Percentiles rank a stretch among this genome's conserved stretches.
Conservation (phyloP, 1,140 invertebrate genomes). For the Drosophila obscura region DNA sequence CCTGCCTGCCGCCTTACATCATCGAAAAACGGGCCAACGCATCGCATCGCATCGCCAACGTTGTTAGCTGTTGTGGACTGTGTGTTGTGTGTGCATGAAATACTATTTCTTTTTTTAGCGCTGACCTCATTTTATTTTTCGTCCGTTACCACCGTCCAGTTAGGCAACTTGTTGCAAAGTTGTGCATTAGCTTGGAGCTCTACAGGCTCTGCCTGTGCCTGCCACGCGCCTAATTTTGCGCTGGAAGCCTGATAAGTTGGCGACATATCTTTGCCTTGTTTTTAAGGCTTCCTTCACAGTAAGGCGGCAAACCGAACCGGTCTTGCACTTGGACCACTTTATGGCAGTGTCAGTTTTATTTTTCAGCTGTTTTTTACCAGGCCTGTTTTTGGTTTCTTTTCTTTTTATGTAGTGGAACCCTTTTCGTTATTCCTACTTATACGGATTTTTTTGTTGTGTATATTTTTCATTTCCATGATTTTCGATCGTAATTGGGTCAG, state of each 20-base stretch:
- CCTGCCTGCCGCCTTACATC: conserved; percentile 47
- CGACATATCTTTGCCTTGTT: conserved; percentile 56
- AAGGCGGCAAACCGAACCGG: conserved; percentile 33
- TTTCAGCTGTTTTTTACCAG: conserved; percentile 1
- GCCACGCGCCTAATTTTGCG: conserved; percentile 37
- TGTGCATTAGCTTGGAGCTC: conserved; percentile 33
- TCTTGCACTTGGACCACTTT: conserved; percentile 40
- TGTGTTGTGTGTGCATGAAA: conserved; percentile 18
- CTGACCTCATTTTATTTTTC: conserved; percentile 42
- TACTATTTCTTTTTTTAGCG: conserved; percentile 29
- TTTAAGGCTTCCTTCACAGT: conserved; percentile 63
- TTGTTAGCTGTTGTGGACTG: conserved; percentile 18
- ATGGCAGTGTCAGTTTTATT: conserved; percentile 2
- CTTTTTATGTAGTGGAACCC: conserved; percentile 26
- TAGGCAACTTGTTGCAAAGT: conserved; percentile 53
- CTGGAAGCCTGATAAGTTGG: conserved; percentile 75
- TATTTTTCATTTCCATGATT: conserved; percentile 42
- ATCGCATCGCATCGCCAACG: conserved; percentile 42
- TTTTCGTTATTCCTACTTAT: conserved; percentile 40
- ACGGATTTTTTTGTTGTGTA: conserved; percentile 17
- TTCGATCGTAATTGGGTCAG: conserved; percentile 67
- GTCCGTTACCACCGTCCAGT: conserved; percentile 50
- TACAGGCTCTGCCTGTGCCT: conserved; percentile 4
- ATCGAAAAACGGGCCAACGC: conserved; percentile 49
- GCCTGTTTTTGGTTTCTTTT: background rate